Percentiles rank a stretch among this genome's conserved stretches.
Evolutionary conservation across 37 sponge, comb jelly and placozoan genomes (phyloP).

Genomic region (Aphrocallistes beatrix): DNA sequence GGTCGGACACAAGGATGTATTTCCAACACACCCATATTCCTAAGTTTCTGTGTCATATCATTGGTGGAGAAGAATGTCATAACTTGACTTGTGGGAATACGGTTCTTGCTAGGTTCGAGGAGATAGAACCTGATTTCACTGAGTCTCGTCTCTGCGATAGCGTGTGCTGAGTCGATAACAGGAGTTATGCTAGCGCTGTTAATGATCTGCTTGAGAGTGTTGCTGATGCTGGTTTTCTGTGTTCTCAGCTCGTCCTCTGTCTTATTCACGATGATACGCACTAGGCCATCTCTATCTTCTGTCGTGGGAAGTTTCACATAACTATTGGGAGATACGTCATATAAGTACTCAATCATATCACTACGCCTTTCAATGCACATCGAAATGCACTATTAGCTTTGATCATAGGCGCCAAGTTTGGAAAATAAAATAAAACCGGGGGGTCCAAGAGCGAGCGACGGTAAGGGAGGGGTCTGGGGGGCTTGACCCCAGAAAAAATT

Average conservation of each 20-base stretch:
- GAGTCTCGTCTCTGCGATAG: not conserved
- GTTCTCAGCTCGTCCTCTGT: slow-evolving; percentile 25
- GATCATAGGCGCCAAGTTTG: no score
- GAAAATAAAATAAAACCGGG: no score
- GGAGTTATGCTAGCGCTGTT: not conserved
- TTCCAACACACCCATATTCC: not conserved
- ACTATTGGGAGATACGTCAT: not conserved
- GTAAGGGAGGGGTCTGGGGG: no score
- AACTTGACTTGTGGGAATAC: not conserved
- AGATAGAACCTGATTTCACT: slow-evolving; percentile 10
- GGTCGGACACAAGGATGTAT: not conserved
- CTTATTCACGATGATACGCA: slow-evolving; percentile 57
- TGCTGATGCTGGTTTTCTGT: slow-evolving; percentile 27
- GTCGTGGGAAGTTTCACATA: slow-evolving; percentile 56
- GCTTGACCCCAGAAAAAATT: no score
- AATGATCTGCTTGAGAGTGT: slow-evolving; percentile 27
- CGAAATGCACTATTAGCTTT: no score
- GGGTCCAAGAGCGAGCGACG: no score
- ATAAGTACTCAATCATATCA: no score
- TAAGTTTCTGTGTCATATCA: not conserved
- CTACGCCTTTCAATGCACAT: no score
- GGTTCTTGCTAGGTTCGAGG: not conserved
- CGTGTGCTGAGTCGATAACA: not conserved
- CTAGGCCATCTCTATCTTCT: slow-evolving; percentile 76
- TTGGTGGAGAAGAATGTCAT: not conserved